Base-by-base conservation (phyloP, 2,888 invertebrate species). In the Drosophila seclusa region DNA sequence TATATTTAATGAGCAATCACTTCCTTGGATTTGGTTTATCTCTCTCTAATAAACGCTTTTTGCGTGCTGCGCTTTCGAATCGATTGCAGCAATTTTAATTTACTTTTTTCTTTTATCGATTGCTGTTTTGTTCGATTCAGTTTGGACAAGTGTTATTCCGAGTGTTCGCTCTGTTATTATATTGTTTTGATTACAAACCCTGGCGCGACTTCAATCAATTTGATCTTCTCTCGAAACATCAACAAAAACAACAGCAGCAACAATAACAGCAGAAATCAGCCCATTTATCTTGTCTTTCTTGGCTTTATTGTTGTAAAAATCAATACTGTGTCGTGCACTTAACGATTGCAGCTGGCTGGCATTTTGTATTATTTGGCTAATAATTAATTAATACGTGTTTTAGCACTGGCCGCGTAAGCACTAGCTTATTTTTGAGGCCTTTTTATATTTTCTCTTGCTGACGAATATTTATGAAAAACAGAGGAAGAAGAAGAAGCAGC, bases 401-500 rank as follows among this genome's bases (percentile, higher is more conserved):
- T 24, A 18, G 2, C 29, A 64, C 34, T 48, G 38, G 4, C 27
- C 16, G 27, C 18, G 24, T 11, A 18, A 38, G 16, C n/a, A 24
- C 31, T 31, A 49, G 42, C 10, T 54, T 45, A 29, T 34, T 16
- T 21, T 40, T 32, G 8, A 49, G 21, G 24, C 21, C n/a, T 32
- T 57, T 59, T 57, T 32, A 48, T 36, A 50, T 62, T 52, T 67
- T 67, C 61, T 61, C 32, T 62, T 48, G 72, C 52, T 64, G 75
- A 64, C 59, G 59, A 82, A 57, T 59, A 69, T 18, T 52, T 62
- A 67, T 42, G 54, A 57, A 69, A 79, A 63, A 62, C 66, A 62
- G 50, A 45, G 60, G 58, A 64, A 66, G 78, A 72, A 69, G 69
- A 66, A 72, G 63, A 60, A 21, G 52, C 59, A 77, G 60, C 68